Conservation (phyloP, 1,140 invertebrate species). For the Araneus ventricosus region DNA sequence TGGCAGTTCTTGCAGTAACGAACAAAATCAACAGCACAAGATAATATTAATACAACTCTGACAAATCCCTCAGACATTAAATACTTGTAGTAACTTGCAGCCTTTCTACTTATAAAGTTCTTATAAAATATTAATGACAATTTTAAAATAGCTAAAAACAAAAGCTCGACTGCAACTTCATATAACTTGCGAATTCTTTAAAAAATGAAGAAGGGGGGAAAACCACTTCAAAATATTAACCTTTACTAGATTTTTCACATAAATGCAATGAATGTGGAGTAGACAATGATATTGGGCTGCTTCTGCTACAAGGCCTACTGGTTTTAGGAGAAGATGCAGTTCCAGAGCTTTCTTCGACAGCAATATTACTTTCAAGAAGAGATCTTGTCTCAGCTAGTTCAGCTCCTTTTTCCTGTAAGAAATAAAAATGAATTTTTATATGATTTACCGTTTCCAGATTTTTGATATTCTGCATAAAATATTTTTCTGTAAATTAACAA, state of each 20-base stretch:
- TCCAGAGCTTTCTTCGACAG: constrained; percentile 55
- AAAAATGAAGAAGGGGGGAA: background rate
- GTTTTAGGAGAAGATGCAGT: constrained; percentile 45
- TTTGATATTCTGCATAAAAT: no score
- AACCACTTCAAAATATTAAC: background rate
- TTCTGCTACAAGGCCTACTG: constrained; percentile 55
- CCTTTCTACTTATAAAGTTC: no score
- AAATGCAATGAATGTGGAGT: constrained; percentile 77
- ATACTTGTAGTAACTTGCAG: no score
- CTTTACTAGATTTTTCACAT: constrained; percentile 73
- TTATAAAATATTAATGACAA: no score
- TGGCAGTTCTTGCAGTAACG: no score
- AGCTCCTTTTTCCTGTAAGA: constrained; percentile 58
- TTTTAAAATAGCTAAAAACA: no score
- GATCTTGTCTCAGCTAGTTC: constrained; percentile 73
- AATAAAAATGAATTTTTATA: background rate
- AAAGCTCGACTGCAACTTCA: no score
- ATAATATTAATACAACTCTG: no score
- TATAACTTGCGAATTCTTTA: background rate
- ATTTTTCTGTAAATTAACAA: no score
- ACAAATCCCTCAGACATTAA: no score
- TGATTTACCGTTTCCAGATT: no score
- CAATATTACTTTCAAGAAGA: constrained; percentile 70
- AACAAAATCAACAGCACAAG: no score
- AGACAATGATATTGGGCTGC: constrained; percentile 74